Base-by-base conservation (phyloP, 1,140 invertebrate genomes). In the Lepidurus apus region DNA sequence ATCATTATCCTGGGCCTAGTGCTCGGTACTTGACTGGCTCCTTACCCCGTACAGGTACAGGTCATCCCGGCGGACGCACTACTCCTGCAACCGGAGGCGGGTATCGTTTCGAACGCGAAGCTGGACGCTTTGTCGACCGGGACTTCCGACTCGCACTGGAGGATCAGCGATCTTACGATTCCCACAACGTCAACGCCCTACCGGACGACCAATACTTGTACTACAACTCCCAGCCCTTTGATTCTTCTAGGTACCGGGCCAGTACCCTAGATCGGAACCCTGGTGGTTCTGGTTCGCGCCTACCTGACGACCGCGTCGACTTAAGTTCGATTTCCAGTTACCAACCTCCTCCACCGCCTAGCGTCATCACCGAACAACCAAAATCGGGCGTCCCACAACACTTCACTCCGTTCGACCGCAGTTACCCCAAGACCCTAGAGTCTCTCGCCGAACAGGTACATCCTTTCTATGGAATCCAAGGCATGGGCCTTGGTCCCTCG, bases 361-460 rank as follows among this genome's bases (percentile, higher is more conserved):
- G 91, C 2, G 93, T 95, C 6, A 94, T 96, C 78, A 95, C 93
- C 1, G 93, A 96, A 83, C 94, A 95, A 83, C 93, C 94, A 0
- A 94, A 94, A 83, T 85, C 88, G 7, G 81, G 81, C 11, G 85
- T 87, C 42, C 90, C 92, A 74, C 91, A 93, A 73, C 92, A 93
- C 82, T 95, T 94, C 84, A 92, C 93, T 80, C 88, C 88, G 0
- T 89, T 88, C 82, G 93, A 94, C 82, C 89, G 93, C 43, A 91
- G 90, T 21, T 95, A 95, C 85, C 93, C 94, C n/a, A 95, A 95
- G 83, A 96, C 95, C 0, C 84, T 95, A 75, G 94, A 96, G 84
- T 95, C 93, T 82, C 87, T 96, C 3, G 93, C 94, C 0, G 94
- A 96, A 84, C 95, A 95, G 87, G 82, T 84, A 42, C 82, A 84